Percentiles rank a stretch among this genome's conserved stretches.
These are phyloP conservation scores for Cacoxenus indagator DNA, from an alignment of 2,888 invertebrate species.

Conservation along the genomic window DNA sequence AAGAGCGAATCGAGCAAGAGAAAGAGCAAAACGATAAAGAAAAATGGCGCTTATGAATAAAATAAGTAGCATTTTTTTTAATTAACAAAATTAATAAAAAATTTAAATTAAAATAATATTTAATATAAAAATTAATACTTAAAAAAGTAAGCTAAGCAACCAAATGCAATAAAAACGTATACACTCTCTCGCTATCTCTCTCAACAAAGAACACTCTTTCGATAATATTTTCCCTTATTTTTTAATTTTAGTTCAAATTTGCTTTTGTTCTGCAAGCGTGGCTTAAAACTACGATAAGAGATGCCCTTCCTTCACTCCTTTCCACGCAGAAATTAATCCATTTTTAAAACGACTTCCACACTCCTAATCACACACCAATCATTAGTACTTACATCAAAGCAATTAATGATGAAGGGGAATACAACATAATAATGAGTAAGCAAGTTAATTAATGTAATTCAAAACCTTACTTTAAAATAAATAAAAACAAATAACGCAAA, in stretches of 20 bases:
- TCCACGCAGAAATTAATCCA: too few relatives aligned
- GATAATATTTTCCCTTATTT: conserved; percentile 25
- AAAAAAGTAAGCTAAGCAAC: not conserved
- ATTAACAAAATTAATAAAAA: conserved; percentile 9
- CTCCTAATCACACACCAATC: conserved; percentile 29
- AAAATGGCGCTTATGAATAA: conserved; percentile 31
- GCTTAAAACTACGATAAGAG: too few relatives aligned
- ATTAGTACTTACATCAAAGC: conserved; percentile 60
- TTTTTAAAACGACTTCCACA: too few relatives aligned
- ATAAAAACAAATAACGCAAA: conserved; percentile 13
- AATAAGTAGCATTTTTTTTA: conserved; percentile 10
- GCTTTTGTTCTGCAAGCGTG: too few relatives aligned
- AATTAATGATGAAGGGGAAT: conserved; percentile 29
- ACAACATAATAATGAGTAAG: conserved; percentile 42
- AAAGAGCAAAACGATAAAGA: conserved; percentile 4
- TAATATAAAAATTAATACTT: not conserved
- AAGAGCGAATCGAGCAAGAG: not conserved
- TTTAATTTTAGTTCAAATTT: too few relatives aligned
- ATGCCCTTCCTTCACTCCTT: too few relatives aligned
- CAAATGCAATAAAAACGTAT: not conserved
- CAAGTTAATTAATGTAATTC: conserved; percentile 40
- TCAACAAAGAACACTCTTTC: conserved; percentile 1
- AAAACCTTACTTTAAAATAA: conserved; percentile 44
- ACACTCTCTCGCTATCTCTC: not conserved
- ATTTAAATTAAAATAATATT: conserved; percentile 16